Percentiles rank a stretch among this genome's conserved stretches.
Evolutionary conservation across 2,888 invertebrate genomes (phyloP).

Genomic region (Tenthredo notha): DNA sequence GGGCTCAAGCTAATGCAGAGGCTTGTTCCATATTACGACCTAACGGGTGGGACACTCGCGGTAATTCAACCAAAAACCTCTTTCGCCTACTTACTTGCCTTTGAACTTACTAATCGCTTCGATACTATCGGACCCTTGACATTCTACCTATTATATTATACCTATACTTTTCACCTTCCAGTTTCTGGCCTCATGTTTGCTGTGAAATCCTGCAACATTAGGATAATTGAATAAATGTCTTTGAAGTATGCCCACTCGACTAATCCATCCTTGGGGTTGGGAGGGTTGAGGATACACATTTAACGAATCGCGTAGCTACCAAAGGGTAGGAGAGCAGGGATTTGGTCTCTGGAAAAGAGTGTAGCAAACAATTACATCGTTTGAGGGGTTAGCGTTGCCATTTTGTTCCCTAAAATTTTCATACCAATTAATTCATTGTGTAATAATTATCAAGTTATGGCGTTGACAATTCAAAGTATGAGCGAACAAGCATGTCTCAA

Average conservation of each 20-base stretch:
- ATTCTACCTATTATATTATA: neutral
- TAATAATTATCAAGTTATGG: neutral
- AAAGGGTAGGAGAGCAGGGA: neutral
- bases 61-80: neutral
- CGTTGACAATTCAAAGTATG: neutral
- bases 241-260: slow-evolving; percentile 5
- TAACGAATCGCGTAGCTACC: neutral
- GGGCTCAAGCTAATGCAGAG: neutral
- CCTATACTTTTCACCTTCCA: neutral
- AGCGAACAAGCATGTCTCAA: neutral
- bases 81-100: neutral
- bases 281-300: neutral
- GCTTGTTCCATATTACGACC: neutral
- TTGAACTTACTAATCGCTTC: neutral
- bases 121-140: slow-evolving; percentile 16
- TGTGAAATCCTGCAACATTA: neutral
- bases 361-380: neutral
- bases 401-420: neutral
- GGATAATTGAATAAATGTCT: slow-evolving; percentile 35
- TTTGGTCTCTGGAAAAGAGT: neutral
- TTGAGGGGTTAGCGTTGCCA: neutral
- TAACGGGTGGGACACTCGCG: neutral
- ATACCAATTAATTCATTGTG: neutral
- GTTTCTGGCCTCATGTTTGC: neutral
- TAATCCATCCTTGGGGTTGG: neutral